Percentiles rank a stretch among this genome's conserved stretches.
Evolutionary conservation across 2,888 invertebrate species (phyloP).

Genomic region (Apotomis betuletana): DNA sequence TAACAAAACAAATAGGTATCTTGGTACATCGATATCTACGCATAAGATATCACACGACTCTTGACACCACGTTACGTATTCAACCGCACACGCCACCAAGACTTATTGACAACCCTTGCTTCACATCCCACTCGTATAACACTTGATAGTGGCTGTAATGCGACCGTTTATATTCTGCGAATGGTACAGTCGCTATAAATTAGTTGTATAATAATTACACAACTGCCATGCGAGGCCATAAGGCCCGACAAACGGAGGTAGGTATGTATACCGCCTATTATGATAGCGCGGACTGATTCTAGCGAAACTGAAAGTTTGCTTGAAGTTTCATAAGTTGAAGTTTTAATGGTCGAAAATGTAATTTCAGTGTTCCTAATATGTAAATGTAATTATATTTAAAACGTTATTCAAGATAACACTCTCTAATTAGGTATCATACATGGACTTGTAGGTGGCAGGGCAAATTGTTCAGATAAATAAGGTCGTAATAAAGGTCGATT

Average conservation of each 20-base stretch:
- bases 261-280: conserved; percentile 34
- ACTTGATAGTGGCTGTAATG: conserved; percentile 56
- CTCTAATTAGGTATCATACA: too few species aligned
- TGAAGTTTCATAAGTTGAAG: background rate
- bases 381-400: too few species aligned
- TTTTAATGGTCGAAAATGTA: background rate
- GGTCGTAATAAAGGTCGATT: too few species aligned
- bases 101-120: conserved; percentile 38
- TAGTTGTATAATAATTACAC: conserved; percentile 79
- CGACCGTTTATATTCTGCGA: conserved; percentile 74
- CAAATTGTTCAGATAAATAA: too few species aligned
- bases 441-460: too few species aligned
- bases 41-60: background rate
- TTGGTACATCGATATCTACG: background rate
- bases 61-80: background rate
- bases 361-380: too few species aligned
- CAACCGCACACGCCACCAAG: conserved; percentile 9
- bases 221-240: conserved; percentile 71
- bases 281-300: conserved; percentile 33
- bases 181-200: conserved; percentile 74
- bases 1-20: too few species aligned
- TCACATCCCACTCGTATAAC: conserved; percentile 43
- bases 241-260: conserved; percentile 63
- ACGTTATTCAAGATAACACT: too few species aligned
- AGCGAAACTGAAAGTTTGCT: conserved; percentile 4